A percentile compares a stretch with the other conserved stretches of the same genome.
phyloP scores from a whole-genome alignment of 2,888 invertebrate species.

The Lysandra coridon region DNA sequence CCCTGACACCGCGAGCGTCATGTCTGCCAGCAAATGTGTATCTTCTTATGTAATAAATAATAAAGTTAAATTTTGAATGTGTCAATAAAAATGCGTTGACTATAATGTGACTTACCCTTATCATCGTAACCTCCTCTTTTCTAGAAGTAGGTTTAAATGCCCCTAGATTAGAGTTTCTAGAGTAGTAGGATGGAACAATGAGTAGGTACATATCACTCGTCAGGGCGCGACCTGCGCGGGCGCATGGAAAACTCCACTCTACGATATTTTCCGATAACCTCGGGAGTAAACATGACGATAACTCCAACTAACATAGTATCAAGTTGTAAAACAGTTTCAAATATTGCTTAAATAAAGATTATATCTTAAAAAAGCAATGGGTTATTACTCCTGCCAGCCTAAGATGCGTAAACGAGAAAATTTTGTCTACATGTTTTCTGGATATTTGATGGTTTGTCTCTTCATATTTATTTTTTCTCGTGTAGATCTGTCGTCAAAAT shows the following conservation, averaged over 20 bases:
- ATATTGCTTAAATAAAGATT: neutral
- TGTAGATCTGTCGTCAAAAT: no score
- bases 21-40: no score
- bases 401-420: no score
- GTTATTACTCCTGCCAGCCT: neutral
- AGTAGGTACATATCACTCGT: neutral
- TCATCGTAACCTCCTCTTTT: neutral
- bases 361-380: neutral
- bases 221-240: neutral
- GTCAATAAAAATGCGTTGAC: no score
- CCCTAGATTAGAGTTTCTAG: neutral
- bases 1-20: no score
- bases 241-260: constrained; percentile 5
- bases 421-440: no score
- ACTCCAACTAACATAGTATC: neutral
- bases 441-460: no score
- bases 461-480: no score
- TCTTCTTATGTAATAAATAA: no score
- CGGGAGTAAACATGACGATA: neutral
- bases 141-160: neutral
- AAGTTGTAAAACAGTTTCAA: neutral
- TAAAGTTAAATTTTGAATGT: no score
- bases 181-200: neutral
- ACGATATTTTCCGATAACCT: neutral
- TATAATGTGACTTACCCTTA: neutral